These are phyloP conservation scores for Picathartes gymnocephalus DNA, from an alignment of 2,113 vertebrate genomes.

Conservation along the genomic window DNA sequence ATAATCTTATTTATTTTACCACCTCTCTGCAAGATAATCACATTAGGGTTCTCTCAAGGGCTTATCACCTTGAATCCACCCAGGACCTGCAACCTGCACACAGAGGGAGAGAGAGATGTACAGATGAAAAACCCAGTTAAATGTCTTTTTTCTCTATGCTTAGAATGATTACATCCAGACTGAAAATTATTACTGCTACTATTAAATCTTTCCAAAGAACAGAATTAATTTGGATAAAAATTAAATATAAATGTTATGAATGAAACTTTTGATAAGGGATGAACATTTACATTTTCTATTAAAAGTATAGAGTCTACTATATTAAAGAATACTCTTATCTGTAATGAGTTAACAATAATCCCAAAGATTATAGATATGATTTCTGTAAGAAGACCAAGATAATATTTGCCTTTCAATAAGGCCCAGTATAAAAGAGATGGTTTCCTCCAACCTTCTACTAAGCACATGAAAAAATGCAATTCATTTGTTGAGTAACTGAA, in stretches of 20 bases:
- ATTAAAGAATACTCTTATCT: neutral
- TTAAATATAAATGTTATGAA: neutral
- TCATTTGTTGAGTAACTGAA: neutral
- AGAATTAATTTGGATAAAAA: neutral
- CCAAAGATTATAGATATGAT: neutral
- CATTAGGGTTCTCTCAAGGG: conserved; percentile 57
- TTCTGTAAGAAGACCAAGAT: neutral
- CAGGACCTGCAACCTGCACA: neutral
- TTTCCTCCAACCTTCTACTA: neutral
- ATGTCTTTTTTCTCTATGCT: neutral
- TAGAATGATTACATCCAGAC: neutral
- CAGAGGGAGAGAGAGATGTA: neutral
- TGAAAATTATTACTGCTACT: neutral
- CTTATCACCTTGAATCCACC: conserved; percentile 61
- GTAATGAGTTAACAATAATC: neutral
- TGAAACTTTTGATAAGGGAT: neutral
- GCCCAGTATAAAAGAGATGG: neutral
- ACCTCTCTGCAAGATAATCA: conserved; percentile 47
- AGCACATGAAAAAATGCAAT: neutral
- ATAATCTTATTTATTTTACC: conserved; percentile 65
- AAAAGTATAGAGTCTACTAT: neutral
- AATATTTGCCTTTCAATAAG: neutral
- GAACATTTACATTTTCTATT: neutral
- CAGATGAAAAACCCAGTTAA: neutral
- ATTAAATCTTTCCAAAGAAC: neutral